phyloP scores from a whole-genome alignment of 2,797 vertebrate genomes.

The Carapus acus region DNA sequence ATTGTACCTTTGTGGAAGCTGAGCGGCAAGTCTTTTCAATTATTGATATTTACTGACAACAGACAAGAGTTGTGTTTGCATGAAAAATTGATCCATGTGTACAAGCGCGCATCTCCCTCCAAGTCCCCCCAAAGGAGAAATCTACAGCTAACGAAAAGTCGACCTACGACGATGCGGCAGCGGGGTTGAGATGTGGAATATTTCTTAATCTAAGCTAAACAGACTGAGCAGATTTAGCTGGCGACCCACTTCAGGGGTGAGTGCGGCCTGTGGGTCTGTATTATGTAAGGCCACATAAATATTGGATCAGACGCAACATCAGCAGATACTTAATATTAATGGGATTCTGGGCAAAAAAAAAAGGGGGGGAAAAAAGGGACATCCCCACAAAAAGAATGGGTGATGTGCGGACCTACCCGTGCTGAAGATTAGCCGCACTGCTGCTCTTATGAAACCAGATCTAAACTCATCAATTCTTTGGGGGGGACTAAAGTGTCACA shows the following conservation, averaged over 20 bases:
- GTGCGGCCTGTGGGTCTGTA: neutral
- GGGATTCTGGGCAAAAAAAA: neutral
- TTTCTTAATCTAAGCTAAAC: neutral
- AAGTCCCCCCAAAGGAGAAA: too few species aligned
- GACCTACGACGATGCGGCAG: too few species aligned
- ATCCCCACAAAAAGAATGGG: neutral
- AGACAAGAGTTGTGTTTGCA: too few species aligned
- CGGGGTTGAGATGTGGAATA: neutral
- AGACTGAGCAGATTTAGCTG: neutral
- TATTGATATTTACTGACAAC: too few species aligned
- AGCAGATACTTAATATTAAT: constrained; percentile 1
- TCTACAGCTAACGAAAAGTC: too few species aligned
- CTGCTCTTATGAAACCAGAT: neutral
- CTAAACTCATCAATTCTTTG: neutral
- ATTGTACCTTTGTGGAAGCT: too few species aligned
- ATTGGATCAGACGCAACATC: neutral
- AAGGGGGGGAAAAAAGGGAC: neutral
- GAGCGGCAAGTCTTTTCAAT: too few species aligned
- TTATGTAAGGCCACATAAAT: neutral
- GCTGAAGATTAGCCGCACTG: neutral
- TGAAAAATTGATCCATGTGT: too few species aligned
- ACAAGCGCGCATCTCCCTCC: too few species aligned
- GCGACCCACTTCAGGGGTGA: neutral
- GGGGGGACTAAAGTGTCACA: too few species aligned
- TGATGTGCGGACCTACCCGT: neutral